These are phyloP conservation scores for Pachymerium ferrugineum DNA, from an alignment of 2,888 invertebrate genomes.

Conservation along the genomic window DNA sequence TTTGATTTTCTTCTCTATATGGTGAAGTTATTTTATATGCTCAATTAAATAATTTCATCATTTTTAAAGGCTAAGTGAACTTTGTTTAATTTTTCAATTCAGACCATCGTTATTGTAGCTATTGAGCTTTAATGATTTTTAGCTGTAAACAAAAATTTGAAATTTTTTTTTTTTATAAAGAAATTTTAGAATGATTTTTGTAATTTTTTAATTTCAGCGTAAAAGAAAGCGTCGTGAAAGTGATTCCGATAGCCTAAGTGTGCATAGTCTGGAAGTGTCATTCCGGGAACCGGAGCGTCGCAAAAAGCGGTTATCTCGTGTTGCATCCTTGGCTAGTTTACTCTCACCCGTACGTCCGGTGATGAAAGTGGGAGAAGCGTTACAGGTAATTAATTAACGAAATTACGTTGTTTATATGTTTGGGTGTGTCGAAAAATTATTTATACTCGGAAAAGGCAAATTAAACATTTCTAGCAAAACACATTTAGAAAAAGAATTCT, in stretches of 20 bases:
- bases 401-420: neutral
- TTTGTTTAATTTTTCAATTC: no score
- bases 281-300: neutral
- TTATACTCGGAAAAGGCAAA: neutral
- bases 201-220: slow-evolving; percentile 5
- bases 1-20: no score
- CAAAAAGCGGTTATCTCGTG: slow-evolving; percentile 29
- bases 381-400: slow-evolving; percentile 33
- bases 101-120: no score
- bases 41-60: no score
- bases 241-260: slow-evolving; percentile 30
- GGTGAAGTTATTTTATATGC: no score
- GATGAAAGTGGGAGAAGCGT: slow-evolving; percentile 36
- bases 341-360: slow-evolving; percentile 28
- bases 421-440: neutral
- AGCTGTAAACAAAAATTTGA: neutral
- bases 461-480: no score
- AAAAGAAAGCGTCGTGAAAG: slow-evolving; percentile 31
- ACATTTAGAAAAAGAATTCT: neutral
- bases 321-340: slow-evolving; percentile 28
- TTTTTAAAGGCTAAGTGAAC: no score
- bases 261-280: slow-evolving; percentile 27
- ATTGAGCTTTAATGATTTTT: no score
- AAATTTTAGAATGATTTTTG: no score
- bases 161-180: neutral